phyloP scores from a whole-genome alignment of 2,888 invertebrate species.

The Exephanes ischioxanthus region DNA sequence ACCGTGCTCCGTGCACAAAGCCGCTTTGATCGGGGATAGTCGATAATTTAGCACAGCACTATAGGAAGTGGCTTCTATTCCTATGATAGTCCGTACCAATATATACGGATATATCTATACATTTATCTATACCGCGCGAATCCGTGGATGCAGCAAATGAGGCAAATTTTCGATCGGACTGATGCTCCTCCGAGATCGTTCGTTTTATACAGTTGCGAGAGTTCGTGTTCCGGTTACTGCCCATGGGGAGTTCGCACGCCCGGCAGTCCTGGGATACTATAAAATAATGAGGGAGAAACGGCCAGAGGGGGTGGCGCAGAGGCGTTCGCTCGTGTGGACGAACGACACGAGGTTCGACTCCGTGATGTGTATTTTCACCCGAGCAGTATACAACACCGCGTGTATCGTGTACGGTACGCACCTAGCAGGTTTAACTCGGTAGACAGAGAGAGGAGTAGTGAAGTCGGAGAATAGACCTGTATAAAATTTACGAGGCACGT shows the following conservation, averaged over 20 bases:
- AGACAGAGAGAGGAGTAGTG: slow-evolving; percentile 17
- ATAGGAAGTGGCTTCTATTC: slow-evolving; percentile 1
- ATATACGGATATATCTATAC: not conserved
- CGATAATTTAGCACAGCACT: not conserved
- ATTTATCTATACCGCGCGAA: slow-evolving; percentile 11
- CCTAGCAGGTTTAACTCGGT: slow-evolving; percentile 12
- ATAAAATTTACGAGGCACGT: slow-evolving; percentile 59
- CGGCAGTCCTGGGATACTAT: slow-evolving; percentile 45
- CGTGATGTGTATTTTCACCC: slow-evolving; percentile 36
- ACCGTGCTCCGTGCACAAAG: slow-evolving; percentile 1
- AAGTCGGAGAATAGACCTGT: slow-evolving; percentile 42
- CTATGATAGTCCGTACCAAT: not conserved
- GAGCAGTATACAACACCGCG: not conserved
- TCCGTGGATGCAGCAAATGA: slow-evolving; percentile 66
- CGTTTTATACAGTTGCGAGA: slow-evolving; percentile 49
- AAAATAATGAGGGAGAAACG: slow-evolving; percentile 66
- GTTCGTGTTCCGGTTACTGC: slow-evolving; percentile 56
- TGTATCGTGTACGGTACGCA: slow-evolving; percentile 44
- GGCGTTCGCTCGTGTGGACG: slow-evolving; percentile 35
- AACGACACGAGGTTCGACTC: slow-evolving; percentile 49
- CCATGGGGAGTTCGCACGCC: slow-evolving; percentile 57
- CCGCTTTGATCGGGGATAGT: not conserved
- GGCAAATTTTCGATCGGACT: slow-evolving; percentile 65
- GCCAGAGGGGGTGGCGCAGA: slow-evolving; percentile 30
- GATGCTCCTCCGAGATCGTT: slow-evolving; percentile 38